Evolutionary conservation across 2,113 vertebrate species (phyloP), one percentile per base, ranked within the genome.

Genomic region (Dasyurus viverrinus): DNA sequence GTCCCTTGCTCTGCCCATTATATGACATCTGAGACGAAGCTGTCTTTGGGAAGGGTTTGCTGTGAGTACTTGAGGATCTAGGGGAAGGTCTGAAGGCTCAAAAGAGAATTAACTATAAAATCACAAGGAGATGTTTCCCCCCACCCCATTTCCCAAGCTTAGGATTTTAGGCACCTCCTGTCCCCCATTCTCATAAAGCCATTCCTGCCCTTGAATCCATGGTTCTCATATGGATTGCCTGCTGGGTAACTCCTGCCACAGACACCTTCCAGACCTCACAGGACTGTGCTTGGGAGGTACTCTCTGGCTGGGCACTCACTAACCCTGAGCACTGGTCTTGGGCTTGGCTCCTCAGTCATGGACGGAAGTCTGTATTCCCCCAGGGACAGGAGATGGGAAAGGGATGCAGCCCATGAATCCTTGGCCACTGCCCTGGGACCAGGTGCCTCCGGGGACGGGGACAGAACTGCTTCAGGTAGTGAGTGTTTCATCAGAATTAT

Each of bases 81-180:
- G 42, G 48, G 24, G 54, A 8, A 0, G 23, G n/a, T 36, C 42
- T 68, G 11, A 8, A 52, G 10, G 22, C 53, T 10, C 0, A 0
- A 54, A 76, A 16, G 52, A 91, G 54, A 25, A n/a, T n/a, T n/a
- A n/a, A 25, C 2, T 84, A 19, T 42, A 42, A 84, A 84, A n/a
- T 84, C 68, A 42, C 22, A 2, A 84, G n/a, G n/a, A 42, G n/a
- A 84, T 19, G 19, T 84, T 1, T n/a, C 8, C 68, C 60, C 36
- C 68, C n/a, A n/a, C 60, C 5, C 12, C 14, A 19, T 16, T 7
- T 76, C 60, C 60, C 60, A 22, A 23, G 19, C 19, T 42, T 84
- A 42, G 68, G 68, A 42, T 84, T 84, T 42, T 84, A 84, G 36
- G 16, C n/a, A 23, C 19, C 68, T 19, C 2, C 19, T 7, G 0